A percentile compares a stretch with the other conserved stretches of the same genome.
phyloP scores from a whole-genome alignment of 2,888 invertebrate species.

The Dioctria linearis region DNA sequence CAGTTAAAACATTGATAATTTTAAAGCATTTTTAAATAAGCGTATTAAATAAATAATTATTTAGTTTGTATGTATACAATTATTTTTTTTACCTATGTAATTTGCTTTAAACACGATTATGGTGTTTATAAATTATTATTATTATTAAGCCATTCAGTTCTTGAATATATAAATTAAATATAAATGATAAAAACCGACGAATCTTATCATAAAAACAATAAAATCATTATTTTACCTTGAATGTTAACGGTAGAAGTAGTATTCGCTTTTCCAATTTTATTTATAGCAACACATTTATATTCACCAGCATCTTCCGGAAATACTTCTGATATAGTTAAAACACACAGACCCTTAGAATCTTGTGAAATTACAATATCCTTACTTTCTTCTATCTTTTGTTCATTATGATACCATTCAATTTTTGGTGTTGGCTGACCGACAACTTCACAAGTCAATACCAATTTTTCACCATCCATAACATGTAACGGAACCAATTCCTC shows the following conservation, averaged over 20 bases:
- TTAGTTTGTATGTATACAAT: too few relatives aligned
- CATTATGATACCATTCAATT: slow-evolving; percentile 86
- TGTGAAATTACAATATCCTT: slow-evolving; percentile 84
- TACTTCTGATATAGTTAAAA: slow-evolving; percentile 87
- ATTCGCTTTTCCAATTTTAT: slow-evolving; percentile 86
- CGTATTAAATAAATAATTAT: too few relatives aligned
- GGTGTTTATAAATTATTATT: too few relatives aligned
- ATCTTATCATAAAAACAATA: background rate
- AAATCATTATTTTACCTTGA: slow-evolving; percentile 77
- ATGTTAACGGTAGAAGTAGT: slow-evolving; percentile 84
- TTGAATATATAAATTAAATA: too few relatives aligned
- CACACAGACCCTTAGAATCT: slow-evolving; percentile 84
- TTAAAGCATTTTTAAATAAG: too few relatives aligned
- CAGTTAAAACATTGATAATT: too few relatives aligned
- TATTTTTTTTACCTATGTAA: too few relatives aligned
- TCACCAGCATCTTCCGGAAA: slow-evolving; percentile 92
- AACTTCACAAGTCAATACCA: slow-evolving; percentile 81
- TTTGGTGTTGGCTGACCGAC: slow-evolving; percentile 85
- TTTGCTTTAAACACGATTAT: too few relatives aligned
- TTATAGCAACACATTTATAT: slow-evolving; percentile 87
- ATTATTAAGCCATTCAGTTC: too few relatives aligned
- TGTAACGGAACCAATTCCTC: slow-evolving; percentile 80
- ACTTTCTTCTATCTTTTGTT: slow-evolving; percentile 79
- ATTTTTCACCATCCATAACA: slow-evolving; percentile 93
- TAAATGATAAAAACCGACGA: too few relatives aligned